Evolutionary conservation across 2,888 invertebrate genomes (phyloP).

Genomic region (Eubasilissa splendida): DNA sequence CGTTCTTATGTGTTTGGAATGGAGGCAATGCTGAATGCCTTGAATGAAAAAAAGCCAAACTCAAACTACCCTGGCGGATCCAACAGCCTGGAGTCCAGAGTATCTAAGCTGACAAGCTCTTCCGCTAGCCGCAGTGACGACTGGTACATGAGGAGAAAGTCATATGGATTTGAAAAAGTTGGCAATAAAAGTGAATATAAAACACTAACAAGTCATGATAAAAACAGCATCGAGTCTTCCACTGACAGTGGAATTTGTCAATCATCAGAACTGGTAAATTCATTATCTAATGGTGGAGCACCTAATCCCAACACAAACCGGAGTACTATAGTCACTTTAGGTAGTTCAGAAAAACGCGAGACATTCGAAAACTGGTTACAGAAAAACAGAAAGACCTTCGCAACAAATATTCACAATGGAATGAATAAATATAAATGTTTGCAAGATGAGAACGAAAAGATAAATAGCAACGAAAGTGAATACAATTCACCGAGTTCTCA

Average conservation of each 20-base stretch:
- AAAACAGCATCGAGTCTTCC: constrained; percentile 79
- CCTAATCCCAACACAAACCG: constrained; percentile 25
- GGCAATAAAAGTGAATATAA: constrained; percentile 60
- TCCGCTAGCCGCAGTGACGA: constrained; percentile 68
- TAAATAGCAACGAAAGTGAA: constrained; percentile 7
- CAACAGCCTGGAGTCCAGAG: constrained; percentile 68
- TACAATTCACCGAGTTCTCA: constrained; percentile 6
- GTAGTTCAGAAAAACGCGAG: constrained; percentile 62
- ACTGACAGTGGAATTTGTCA: constrained; percentile 85
- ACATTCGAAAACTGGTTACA: constrained; percentile 69
- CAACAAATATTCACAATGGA: constrained; percentile 62
- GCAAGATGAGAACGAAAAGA: constrained; percentile 22
- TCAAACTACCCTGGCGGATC: constrained; percentile 61
- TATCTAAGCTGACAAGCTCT: constrained; percentile 64
- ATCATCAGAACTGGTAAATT: constrained; percentile 78
- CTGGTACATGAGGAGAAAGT: constrained; percentile 84
- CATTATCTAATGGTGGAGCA: constrained; percentile 56
- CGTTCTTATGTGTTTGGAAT: constrained; percentile 68
- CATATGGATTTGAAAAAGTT: constrained; percentile 82
- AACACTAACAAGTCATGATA: constrained; percentile 65
- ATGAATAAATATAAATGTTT: constrained; percentile 44
- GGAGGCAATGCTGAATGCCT: constrained; percentile 63
- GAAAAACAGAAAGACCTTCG: constrained; percentile 63
- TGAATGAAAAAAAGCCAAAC: constrained; percentile 61
- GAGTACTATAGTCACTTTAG: constrained; percentile 36